Evolutionary conservation across 2,797 vertebrate genomes (phyloP).

Genomic region (Macrochelys suwanniensis): DNA sequence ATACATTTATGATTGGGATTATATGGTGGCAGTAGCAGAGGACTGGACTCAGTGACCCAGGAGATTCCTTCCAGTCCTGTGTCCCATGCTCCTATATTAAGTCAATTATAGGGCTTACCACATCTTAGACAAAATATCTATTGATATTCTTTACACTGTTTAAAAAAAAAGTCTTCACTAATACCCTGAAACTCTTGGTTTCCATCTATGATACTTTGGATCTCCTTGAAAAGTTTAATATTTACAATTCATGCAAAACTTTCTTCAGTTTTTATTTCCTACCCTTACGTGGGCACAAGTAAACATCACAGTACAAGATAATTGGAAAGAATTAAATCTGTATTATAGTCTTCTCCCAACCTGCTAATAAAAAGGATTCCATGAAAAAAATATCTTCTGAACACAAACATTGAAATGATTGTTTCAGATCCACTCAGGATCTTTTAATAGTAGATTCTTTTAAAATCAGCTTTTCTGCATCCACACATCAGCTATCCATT

Average conservation of each 20-base stretch:
- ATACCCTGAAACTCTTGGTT: neutral
- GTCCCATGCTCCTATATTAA: neutral
- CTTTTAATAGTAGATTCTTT: neutral
- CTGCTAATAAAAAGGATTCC: neutral
- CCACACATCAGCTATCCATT: neutral
- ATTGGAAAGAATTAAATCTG: neutral
- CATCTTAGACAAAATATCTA: neutral
- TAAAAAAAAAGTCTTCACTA: neutral
- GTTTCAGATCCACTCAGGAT: neutral
- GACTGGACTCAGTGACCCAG: neutral
- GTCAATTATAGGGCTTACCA: neutral
- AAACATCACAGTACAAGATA: neutral
- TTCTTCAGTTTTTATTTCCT: neutral
- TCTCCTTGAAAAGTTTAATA: conserved; percentile 10
- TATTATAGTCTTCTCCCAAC: neutral
- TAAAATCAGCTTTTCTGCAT: neutral
- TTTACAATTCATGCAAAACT: neutral
- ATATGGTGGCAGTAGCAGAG: neutral
- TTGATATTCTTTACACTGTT: neutral
- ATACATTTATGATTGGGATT: neutral
- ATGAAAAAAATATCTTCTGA: neutral
- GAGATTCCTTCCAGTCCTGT: neutral
- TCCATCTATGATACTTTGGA: neutral
- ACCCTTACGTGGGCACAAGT: neutral
- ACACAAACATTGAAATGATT: neutral